Conservation (phyloP, 2,797 vertebrate genomes). For the Pygocentrus nattereri region DNA sequence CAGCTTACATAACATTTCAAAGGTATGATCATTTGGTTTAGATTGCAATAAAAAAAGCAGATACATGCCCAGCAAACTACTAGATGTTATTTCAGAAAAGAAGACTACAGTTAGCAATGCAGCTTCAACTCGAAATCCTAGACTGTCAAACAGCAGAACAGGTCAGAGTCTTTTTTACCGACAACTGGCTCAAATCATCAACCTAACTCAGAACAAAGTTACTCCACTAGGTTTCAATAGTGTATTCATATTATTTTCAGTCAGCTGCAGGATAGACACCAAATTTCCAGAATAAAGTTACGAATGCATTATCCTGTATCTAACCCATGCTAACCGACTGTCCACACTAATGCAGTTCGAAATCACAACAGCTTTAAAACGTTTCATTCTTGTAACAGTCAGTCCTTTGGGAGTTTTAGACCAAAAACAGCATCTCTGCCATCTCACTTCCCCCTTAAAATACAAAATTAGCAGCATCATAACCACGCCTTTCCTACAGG, state of each 20-base stretch:
- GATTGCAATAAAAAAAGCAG: no score
- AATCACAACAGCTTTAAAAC: not conserved
- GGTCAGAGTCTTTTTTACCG: no score
- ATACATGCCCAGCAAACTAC: not conserved
- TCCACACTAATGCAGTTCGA: not conserved
- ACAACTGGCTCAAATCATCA: no score
- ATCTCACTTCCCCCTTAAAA: slow-evolving; percentile 70
- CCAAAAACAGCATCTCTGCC: slow-evolving; percentile 66
- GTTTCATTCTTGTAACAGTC: not conserved
- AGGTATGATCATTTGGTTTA: not conserved
- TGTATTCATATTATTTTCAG: not conserved
- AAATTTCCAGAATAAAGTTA: not conserved
- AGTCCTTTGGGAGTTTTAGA: no score
- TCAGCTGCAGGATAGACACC: not conserved
- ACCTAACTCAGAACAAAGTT: no score
- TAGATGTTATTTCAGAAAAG: not conserved
- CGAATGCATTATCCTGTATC: not conserved
- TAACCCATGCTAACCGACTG: not conserved
- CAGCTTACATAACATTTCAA: not conserved
- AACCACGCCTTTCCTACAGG: slow-evolving; percentile 77
- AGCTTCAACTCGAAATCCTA: not conserved
- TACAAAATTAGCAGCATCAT: slow-evolving; percentile 57
- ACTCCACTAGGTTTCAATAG: not conserved
- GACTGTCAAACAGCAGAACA: not conserved
- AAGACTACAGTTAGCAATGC: not conserved